A percentile compares a stretch with the other conserved stretches of the same genome.
These are phyloP conservation scores for Chrysotoxum bicinctum DNA, from an alignment of 2,888 invertebrate genomes.

Conservation along the genomic window DNA sequence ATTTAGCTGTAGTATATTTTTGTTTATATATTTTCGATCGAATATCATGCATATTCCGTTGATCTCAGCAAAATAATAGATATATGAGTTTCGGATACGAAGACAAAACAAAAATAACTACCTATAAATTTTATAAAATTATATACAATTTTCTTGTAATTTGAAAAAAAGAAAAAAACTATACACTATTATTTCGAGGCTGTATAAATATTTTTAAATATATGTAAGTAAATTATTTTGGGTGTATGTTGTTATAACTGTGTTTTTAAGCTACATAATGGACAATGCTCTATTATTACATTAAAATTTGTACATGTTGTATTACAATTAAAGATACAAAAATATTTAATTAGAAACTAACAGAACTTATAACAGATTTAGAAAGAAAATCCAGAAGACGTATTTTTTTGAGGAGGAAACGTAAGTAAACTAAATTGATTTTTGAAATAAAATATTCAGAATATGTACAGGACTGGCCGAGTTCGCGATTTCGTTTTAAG, in stretches of 20 bases:
- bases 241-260: not conserved
- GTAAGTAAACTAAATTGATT: not conserved
- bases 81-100: not conserved
- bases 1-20: constrained; percentile 80
- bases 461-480: too few relatives aligned
- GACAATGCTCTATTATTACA: not conserved
- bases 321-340: not conserved
- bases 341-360: not conserved
- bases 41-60: constrained; percentile 74
- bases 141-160: not conserved
- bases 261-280: not conserved
- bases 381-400: too few relatives aligned
- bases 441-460: not conserved
- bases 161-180: not conserved
- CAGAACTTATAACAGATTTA: not conserved
- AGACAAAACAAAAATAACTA: not conserved
- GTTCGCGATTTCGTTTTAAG: too few relatives aligned
- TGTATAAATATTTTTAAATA: not conserved
- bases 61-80: constrained; percentile 20
- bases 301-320: not conserved
- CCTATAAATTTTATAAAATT: not conserved
- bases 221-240: not conserved
- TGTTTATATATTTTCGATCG: constrained; percentile 77
- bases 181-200: not conserved
- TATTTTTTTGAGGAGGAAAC: not conserved